Conservation (phyloP, 2,888 invertebrate genomes). For the Heliconius ethilla region DNA sequence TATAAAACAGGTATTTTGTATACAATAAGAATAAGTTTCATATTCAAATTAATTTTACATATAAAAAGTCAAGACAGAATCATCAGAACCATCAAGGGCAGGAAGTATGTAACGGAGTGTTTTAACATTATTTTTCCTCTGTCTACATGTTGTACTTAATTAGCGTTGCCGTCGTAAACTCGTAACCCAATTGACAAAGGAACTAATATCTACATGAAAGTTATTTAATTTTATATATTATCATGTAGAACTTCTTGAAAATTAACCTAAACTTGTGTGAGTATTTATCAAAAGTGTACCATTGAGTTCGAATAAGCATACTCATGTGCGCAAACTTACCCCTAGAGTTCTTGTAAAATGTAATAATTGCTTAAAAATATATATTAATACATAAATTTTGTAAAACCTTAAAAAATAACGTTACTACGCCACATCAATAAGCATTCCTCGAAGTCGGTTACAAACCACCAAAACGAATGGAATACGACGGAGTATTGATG, state of each 20-base stretch:
- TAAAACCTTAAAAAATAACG: not conserved
- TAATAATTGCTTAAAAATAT: too few species aligned
- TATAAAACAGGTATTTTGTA: not conserved
- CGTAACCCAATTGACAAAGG: not conserved
- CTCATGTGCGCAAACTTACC: too few species aligned
- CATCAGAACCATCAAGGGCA: too few species aligned
- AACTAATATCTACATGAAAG: not conserved
- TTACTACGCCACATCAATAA: not conserved
- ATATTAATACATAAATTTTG: too few species aligned
- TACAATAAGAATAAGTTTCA: not conserved
- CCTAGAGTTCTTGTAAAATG: too few species aligned
- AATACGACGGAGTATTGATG: constrained; percentile 59
- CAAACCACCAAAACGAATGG: constrained; percentile 23
- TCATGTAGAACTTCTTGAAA: too few species aligned
- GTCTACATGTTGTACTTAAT: not conserved
- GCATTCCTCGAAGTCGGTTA: constrained; percentile 25
- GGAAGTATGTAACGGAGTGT: too few species aligned
- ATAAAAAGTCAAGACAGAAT: too few species aligned
- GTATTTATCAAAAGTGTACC: too few species aligned
- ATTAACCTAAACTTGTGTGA: not conserved
- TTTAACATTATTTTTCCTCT: too few species aligned
- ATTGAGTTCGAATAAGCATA: too few species aligned
- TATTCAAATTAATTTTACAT: not conserved
- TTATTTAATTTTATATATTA: not conserved
- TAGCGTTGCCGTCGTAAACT: not conserved